Base-by-base conservation (phyloP, 2,888 invertebrate genomes). In the Epirrhoe alternata region DNA sequence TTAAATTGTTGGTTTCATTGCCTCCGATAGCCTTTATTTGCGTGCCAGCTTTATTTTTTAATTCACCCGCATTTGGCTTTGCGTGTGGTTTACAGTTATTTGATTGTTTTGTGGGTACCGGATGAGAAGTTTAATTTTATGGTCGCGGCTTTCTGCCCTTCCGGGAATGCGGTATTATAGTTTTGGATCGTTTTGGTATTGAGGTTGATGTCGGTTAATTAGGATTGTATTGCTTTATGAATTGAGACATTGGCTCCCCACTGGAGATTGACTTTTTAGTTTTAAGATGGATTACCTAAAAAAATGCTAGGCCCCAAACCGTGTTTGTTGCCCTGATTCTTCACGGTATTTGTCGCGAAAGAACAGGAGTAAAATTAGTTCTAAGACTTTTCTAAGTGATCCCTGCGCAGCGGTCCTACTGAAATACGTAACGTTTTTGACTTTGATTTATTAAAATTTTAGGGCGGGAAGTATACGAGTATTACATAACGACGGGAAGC, bases 1-100 rank as follows among this genome's bases (percentile, higher is more conserved):
- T 50, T 55, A 69, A 69, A 73, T 69, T 70, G 73, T 57, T 68
- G 52, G 61, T 70, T 70, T 67, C 66, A 71, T 68, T 62, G 58
- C 64, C 57, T 38, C 31, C 52, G 35, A 53, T 60, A 30, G 62
- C 52, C 57, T 66, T 62, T 70, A 70, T 73, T 69, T 68, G 63
- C 64, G 62, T 60, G 61, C 57, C 14, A n/a, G 60, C 35, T 56
- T 68, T 68, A 64, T 61, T 68, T 72, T 65, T 68, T 69, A 71
- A 69, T 69, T 69, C 63, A 5, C 56, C 64, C 52, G 58, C 69
- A 57, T 61, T 66, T 66, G 60, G 66, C 45, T 58, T 69, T 64
- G 66, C 70, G 64, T 70, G 69, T 38, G 62, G 66, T 68, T 65
- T 69, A 67, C 61, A 50, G 64, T 69, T 70, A 56, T 68, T 68